These are phyloP conservation scores for Drosophila oshimai DNA, from an alignment of 1,140 invertebrate genomes.

Conservation along the genomic window DNA sequence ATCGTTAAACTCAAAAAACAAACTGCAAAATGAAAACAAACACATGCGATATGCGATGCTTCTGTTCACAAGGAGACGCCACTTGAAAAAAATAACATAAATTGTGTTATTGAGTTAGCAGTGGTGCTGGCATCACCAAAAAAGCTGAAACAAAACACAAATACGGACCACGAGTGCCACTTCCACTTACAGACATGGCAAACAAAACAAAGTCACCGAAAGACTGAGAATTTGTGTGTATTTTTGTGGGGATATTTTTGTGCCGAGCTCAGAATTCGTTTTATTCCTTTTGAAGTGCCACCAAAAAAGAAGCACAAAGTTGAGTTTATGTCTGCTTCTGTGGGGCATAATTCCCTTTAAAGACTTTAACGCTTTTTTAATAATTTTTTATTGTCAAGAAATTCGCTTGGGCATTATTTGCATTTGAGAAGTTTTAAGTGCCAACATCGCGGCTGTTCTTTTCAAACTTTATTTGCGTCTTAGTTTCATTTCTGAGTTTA, in stretches of 20 bases:
- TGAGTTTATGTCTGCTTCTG: slow-evolving; percentile 50
- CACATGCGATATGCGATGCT: slow-evolving; percentile 27
- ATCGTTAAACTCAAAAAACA: slow-evolving; percentile 1
- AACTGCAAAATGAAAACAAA: slow-evolving; percentile 28
- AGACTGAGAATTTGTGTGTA: slow-evolving; percentile 46
- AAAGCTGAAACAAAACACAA: slow-evolving; percentile 28
- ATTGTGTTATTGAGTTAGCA: slow-evolving; percentile 68
- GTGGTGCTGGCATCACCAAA: slow-evolving; percentile 13
- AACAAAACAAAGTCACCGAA: slow-evolving; percentile 32
- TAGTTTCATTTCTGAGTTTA: slow-evolving; percentile 42
- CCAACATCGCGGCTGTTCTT: slow-evolving; percentile 2
- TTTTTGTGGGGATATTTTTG: slow-evolving; percentile 50
- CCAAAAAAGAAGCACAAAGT: slow-evolving; percentile 41
- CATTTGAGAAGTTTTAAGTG: slow-evolving; percentile 48
- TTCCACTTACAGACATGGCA: slow-evolving; percentile 44
- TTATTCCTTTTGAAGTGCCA: slow-evolving; percentile 74
- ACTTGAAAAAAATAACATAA: slow-evolving; percentile 59
- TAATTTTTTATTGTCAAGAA: slow-evolving; percentile 70
- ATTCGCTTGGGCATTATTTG: slow-evolving; percentile 21
- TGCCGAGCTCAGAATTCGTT: slow-evolving; percentile 57
- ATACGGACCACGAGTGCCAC: slow-evolving; percentile 34
- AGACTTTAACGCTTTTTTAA: slow-evolving; percentile 75
- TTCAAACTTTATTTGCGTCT: slow-evolving; percentile 21
- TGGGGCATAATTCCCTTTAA: slow-evolving; percentile 62
- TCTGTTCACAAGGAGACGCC: slow-evolving; percentile 37